These are phyloP conservation scores for Epirrhoe tristata DNA, from an alignment of 2,888 invertebrate species.

Conservation along the genomic window DNA sequence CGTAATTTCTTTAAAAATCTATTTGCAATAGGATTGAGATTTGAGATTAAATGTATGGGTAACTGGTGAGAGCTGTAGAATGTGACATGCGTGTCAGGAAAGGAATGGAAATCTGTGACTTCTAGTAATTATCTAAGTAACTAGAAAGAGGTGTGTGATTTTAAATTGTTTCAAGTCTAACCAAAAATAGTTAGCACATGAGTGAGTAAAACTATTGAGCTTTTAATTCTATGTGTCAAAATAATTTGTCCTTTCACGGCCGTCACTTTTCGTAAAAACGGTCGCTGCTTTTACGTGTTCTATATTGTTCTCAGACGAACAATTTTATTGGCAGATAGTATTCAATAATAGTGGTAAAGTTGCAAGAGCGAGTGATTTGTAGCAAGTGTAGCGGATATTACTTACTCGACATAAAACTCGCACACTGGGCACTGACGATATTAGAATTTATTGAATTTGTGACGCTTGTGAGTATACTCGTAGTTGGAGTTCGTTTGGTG, in stretches of 20 bases:
- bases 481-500: background rate
- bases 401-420: slow-evolving; percentile 13
- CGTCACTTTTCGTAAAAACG: background rate
- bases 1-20: background rate
- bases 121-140: no score
- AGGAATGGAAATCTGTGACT: no score
- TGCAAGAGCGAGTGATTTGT: slow-evolving; percentile 12
- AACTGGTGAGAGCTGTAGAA: no score
- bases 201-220: no score
- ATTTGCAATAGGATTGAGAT: no score
- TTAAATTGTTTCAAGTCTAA: no score
- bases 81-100: no score
- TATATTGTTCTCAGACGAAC: slow-evolving; percentile 11
- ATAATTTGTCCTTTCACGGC: background rate
- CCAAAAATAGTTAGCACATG: no score
- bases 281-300: background rate
- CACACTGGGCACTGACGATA: slow-evolving; percentile 7
- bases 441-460: slow-evolving; percentile 3
- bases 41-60: no score
- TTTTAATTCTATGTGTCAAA: no score
- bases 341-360: slow-evolving; percentile 12
- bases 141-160: no score
- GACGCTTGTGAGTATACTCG: background rate
- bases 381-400: slow-evolving; percentile 35
- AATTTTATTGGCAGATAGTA: slow-evolving; percentile 10